Percentiles rank a stretch among this genome's conserved stretches.
Conservation (phyloP, 1,140 invertebrate genomes). For the Bombus sibiricus region DNA sequence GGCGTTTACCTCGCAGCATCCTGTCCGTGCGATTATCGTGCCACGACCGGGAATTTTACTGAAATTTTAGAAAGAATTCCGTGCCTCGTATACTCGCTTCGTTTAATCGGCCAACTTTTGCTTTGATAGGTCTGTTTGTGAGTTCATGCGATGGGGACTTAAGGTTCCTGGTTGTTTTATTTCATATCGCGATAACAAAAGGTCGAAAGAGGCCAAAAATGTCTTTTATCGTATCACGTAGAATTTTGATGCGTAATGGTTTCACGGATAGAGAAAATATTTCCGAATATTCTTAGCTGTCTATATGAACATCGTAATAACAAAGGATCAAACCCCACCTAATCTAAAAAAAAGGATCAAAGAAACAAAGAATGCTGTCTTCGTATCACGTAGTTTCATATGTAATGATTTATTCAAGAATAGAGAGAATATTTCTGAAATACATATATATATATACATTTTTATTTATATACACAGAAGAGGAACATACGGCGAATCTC, state of each 20-base stretch:
- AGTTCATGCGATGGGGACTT: not conserved
- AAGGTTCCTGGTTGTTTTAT: no score
- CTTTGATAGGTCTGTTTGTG: not conserved
- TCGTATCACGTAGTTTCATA: no score
- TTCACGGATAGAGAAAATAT: no score
- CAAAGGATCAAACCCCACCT: no score
- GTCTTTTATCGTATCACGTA: not conserved
- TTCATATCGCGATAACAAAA: not conserved
- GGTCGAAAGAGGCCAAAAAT: not conserved
- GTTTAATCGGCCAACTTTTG: not conserved
- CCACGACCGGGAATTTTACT: not conserved
- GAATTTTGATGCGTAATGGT: no score
- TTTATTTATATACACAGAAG: not conserved
- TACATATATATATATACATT: no score
- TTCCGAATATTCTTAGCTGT: no score
- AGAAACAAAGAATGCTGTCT: no score
- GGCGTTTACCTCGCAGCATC: slow-evolving; percentile 65
- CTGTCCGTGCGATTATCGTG: slow-evolving; percentile 50
- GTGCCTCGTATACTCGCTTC: not conserved
- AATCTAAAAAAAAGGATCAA: no score
- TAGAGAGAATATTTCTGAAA: no score
- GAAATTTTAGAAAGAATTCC: not conserved
- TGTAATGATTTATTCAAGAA: not conserved
- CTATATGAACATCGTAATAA: no score
- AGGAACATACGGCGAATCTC: not conserved